A percentile compares a stretch with the other conserved stretches of the same genome.
phyloP scores from a whole-genome alignment of 2,113 vertebrate genomes.

The Pterocles gutturalis region DNA sequence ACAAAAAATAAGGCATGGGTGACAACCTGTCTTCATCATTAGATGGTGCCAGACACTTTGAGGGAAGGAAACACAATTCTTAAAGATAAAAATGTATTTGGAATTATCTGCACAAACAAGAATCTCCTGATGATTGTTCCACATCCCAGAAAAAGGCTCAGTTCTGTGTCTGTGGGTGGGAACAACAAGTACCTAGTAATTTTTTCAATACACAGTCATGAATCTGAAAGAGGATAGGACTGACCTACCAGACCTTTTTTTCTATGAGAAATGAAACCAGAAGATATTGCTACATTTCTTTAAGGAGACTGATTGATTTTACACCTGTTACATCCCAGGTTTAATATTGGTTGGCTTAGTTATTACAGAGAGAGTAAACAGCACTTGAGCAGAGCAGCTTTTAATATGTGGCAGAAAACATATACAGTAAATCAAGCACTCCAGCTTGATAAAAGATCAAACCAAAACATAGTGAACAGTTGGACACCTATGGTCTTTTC shows the following conservation, averaged over 20 bases:
- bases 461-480: neutral
- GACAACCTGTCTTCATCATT: neutral
- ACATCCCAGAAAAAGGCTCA: neutral
- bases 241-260: neutral
- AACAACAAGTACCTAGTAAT: neutral
- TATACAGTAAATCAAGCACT: neutral
- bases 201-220: neutral
- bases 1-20: neutral
- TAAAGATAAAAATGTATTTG: neutral
- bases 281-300: neutral
- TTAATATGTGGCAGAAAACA: neutral
- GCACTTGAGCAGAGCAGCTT: neutral
- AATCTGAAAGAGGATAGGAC: neutral
- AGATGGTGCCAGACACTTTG: neutral
- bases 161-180: neutral
- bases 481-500: neutral
- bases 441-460: neutral
- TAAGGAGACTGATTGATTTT: neutral
- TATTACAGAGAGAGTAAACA: neutral
- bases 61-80: neutral
- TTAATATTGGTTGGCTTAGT: neutral
- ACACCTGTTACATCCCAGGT: neutral
- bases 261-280: neutral
- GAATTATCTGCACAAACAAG: neutral
- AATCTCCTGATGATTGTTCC: neutral